These are phyloP conservation scores for Phylloscopus trochiloides DNA, from an alignment of 2,113 vertebrate genomes.

Conservation along the genomic window DNA sequence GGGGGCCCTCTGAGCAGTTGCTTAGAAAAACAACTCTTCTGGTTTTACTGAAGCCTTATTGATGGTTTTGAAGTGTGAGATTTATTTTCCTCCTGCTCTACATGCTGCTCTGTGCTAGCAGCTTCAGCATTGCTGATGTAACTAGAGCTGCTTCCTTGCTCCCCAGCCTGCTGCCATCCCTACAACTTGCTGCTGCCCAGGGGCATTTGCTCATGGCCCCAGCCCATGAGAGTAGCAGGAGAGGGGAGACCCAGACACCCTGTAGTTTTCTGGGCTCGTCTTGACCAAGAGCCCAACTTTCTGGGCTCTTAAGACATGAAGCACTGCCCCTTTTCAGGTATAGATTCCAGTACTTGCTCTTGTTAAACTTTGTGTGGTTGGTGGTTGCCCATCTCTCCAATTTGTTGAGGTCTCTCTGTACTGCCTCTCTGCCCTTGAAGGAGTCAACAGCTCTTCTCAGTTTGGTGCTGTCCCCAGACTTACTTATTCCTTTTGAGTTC, in stretches of 20 bases:
- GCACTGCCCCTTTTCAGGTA: background rate
- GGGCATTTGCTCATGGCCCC: background rate
- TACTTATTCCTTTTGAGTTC: background rate
- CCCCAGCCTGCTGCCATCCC: background rate
- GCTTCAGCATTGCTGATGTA: background rate
- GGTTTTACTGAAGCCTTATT: background rate
- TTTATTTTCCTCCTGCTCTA: background rate
- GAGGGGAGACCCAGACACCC: background rate
- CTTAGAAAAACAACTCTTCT: background rate
- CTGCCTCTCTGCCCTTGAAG: background rate
- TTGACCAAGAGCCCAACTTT: background rate
- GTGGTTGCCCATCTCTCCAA: background rate
- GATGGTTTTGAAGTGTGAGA: background rate
- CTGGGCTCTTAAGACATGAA: background rate
- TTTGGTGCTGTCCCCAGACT: background rate
- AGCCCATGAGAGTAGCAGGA: background rate
- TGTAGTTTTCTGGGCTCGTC: background rate
- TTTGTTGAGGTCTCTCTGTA: background rate
- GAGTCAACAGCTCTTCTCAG: background rate
- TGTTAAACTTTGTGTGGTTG: background rate
- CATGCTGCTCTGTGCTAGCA: background rate
- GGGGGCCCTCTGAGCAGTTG: background rate
- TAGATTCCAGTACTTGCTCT: background rate
- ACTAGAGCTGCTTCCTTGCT: background rate
- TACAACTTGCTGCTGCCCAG: background rate